Evolutionary conservation across 1,140 invertebrate species (phyloP), one percentile per base, ranked within the genome.

Genomic region (Drosophila subobscura): DNA sequence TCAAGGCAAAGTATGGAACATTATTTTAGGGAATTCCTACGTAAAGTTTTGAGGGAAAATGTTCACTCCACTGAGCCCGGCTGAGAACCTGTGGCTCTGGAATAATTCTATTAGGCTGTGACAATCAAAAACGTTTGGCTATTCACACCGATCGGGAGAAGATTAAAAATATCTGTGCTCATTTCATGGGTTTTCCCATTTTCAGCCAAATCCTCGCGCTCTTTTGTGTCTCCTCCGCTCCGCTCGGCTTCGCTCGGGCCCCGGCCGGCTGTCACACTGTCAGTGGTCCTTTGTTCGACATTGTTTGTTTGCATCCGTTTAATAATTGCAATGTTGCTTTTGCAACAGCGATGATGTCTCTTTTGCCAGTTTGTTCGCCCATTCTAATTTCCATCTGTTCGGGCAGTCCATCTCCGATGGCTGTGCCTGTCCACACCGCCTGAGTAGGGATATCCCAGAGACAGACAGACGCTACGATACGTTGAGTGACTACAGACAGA

Each of bases 221-320:
- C 55, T 52, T 72, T 68, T 79, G 51, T 61, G 16, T 60, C n/a
- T 45, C 46, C 37, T 29, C 42, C 63, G 44, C 20, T 46, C 56
- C n/a, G n/a, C n/a, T n/a, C n/a, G n/a, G n/a, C n/a, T n/a, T n/a
- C n/a, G n/a, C n/a, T n/a, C n/a, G n/a, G n/a, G n/a, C n/a, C n/a
- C n/a, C 51, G 77, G 63, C 41, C 60, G 53, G 66, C 64, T 77
- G 79, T 81, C 78, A 81, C 68, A 81, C 68, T 66, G 73, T 68
- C 67, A 73, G 58, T 72, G 66, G 66, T 67, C 46, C 56, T 72
- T 84, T 72, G 72, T 83, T 41, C 33, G 40, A 59, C 40, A 75
- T 86, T 86, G 77, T 84, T 80, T 73, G 72, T 72, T 53, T 79
- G 46, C 59, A 70, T 79, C 59, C 75, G 79, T 60, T 58, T 81